Percentiles rank a stretch among this genome's conserved stretches.
Evolutionary conservation across 2,888 invertebrate genomes (phyloP).

Genomic region (Sinodicranocentrus sp.): DNA sequence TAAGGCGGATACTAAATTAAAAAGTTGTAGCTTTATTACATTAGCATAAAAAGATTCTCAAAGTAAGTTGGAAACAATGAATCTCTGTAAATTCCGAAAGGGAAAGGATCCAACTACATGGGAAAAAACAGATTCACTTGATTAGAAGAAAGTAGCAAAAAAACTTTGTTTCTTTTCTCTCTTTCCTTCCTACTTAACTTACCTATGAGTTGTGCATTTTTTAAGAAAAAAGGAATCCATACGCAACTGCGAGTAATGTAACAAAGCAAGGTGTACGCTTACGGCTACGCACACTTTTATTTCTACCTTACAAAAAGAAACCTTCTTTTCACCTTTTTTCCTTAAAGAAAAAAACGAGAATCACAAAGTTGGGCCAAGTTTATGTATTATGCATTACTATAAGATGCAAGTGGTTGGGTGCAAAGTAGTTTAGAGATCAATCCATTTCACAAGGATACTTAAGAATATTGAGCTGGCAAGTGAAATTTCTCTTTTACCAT

Average conservation of each 20-base stretch:
- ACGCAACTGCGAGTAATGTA: too few relatives aligned
- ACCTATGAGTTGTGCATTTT: too few relatives aligned
- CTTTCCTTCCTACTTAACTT: too few relatives aligned
- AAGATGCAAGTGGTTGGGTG: slow-evolving; percentile 67
- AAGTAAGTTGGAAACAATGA: slow-evolving; percentile 69
- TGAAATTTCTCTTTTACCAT: slow-evolving; percentile 28
- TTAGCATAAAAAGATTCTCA: slow-evolving; percentile 69
- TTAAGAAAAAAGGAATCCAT: too few relatives aligned
- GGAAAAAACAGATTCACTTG: slow-evolving; percentile 14
- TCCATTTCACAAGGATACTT: slow-evolving; percentile 63
- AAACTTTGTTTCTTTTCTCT: too few relatives aligned
- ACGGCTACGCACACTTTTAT: neutral
- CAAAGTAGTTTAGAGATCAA: slow-evolving; percentile 70
- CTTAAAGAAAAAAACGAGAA: slow-evolving; percentile 3
- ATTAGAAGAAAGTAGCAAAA: neutral
- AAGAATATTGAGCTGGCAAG: slow-evolving; percentile 45
- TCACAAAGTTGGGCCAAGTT: slow-evolving; percentile 53
- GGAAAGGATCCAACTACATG: too few relatives aligned
- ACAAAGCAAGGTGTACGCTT: too few relatives aligned
- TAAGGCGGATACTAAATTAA: slow-evolving; percentile 69
- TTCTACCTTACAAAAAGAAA: too few relatives aligned
- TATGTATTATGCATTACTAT: slow-evolving; percentile 67
- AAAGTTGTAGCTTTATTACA: slow-evolving; percentile 71
- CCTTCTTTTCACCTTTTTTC: slow-evolving; percentile 8
- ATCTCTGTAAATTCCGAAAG: too few relatives aligned